These are phyloP conservation scores for Dallia pectoralis DNA, from an alignment of 2,797 vertebrate genomes.

Conservation along the genomic window DNA sequence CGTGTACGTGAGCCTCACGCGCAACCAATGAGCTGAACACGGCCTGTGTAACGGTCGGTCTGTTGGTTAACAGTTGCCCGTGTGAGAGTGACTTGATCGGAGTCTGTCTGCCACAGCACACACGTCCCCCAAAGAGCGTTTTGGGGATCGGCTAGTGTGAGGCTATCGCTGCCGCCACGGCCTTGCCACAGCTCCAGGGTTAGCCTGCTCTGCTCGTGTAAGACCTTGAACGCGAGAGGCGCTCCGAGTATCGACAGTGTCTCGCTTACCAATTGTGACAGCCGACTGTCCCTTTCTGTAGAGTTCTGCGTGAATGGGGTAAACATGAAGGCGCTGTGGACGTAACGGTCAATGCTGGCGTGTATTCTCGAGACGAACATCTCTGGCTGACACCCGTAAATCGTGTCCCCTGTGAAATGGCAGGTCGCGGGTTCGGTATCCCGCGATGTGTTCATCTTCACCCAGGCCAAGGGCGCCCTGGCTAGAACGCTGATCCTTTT, in stretches of 20 bases:
- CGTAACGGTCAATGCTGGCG: not conserved
- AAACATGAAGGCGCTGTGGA: not conserved
- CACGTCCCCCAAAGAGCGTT: too few species aligned
- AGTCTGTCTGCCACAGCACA: not conserved
- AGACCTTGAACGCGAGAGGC: not conserved
- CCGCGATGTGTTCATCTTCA: too few species aligned
- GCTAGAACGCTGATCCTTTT: too few species aligned
- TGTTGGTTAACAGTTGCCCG: not conserved
- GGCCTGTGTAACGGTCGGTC: not conserved
- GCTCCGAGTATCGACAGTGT: not conserved
- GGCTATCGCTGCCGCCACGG: too few species aligned
- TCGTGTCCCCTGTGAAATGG: not conserved
- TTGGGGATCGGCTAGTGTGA: too few species aligned
- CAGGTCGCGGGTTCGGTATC: not conserved
- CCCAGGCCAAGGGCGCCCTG: too few species aligned
- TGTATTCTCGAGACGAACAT: constrained; percentile 1
- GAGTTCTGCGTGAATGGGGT: not conserved
- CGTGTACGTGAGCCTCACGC: too few species aligned
- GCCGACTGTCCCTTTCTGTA: not conserved
- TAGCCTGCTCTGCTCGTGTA: too few species aligned
- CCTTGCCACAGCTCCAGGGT: too few species aligned
- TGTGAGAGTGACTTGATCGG: not conserved
- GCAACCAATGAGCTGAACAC: not conserved
- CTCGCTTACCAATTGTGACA: too few species aligned
- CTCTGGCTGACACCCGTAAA: not conserved